Evolutionary conservation across 2,888 invertebrate genomes (phyloP).

Genomic region (Subacronicta megacephala): DNA sequence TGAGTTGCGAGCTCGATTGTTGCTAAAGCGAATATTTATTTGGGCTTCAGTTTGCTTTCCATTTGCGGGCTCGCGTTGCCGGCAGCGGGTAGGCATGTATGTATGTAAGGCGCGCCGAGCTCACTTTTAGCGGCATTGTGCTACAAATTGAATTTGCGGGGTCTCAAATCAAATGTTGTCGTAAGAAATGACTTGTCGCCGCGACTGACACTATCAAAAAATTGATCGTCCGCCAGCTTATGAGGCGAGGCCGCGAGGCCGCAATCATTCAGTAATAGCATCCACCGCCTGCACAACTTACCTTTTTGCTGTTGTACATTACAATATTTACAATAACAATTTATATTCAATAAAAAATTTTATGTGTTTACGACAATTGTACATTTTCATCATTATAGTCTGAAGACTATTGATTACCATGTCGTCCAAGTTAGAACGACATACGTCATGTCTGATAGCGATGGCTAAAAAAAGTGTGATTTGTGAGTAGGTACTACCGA

Average conservation of each 20-base stretch:
- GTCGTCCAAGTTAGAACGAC: no score
- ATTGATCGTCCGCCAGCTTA: constrained; percentile 76
- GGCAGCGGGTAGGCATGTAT: constrained; percentile 18
- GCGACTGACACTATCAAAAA: constrained; percentile 87
- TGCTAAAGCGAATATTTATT: constrained; percentile 89
- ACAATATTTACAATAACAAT: constrained; percentile 41
- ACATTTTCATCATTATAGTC: no score
- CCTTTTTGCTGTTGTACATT: constrained; percentile 20
- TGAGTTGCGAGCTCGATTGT: constrained; percentile 86
- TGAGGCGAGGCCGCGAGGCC: constrained; percentile 14
- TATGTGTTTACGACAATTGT: no score
- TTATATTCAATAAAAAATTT: neutral
- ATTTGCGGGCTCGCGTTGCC: constrained; percentile 58
- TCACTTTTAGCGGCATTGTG: constrained; percentile 72
- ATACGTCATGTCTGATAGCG: neutral
- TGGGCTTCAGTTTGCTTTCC: constrained; percentile 84
- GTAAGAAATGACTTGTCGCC: constrained; percentile 82
- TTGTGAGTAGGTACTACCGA: constrained; percentile 9
- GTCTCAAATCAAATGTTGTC: constrained; percentile 86
- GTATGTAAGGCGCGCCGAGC: constrained; percentile 35
- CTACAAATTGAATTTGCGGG: constrained; percentile 85
- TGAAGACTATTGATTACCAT: no score
- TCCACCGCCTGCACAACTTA: constrained; percentile 19
- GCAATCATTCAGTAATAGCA: constrained; percentile 24
- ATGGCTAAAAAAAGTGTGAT: constrained; percentile 13